Evolutionary conservation across 2,113 vertebrate genomes (phyloP).

Genomic region (Cephalopholis sonnerati): DNA sequence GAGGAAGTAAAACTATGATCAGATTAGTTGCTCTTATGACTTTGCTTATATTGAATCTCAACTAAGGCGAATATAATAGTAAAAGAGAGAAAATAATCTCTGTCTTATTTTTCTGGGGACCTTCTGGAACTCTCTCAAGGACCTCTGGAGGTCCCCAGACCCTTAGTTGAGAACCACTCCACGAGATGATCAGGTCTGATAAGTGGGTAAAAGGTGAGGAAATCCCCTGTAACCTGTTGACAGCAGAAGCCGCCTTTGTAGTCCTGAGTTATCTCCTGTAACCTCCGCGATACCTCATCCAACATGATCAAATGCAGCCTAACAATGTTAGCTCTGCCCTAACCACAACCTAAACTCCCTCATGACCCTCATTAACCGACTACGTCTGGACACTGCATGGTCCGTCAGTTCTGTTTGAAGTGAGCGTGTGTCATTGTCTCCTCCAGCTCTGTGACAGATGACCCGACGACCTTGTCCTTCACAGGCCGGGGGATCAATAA

Average conservation of each 20-base stretch:
- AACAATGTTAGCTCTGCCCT: conserved; percentile 69
- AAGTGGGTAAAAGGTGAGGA: conserved; percentile 46
- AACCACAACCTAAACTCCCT: conserved; percentile 65
- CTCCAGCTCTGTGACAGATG: conserved; percentile 68
- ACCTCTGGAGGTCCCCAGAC: too few relatives aligned
- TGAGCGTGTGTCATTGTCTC: conserved; percentile 65
- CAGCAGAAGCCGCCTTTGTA: conserved; percentile 58
- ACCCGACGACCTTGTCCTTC: conserved; percentile 78
- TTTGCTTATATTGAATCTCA: too few relatives aligned
- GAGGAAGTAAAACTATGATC: too few relatives aligned
- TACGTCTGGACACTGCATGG: conserved; percentile 53
- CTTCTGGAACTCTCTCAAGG: too few relatives aligned
- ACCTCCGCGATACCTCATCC: conserved; percentile 50
- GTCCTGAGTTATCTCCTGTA: conserved; percentile 55
- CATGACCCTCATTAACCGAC: conserved; percentile 70
- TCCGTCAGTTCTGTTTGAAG: conserved; percentile 74
- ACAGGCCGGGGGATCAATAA: conserved; percentile 74
- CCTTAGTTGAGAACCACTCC: not conserved
- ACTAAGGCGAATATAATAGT: too few relatives aligned
- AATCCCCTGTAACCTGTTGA: conserved; percentile 51
- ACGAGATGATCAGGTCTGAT: conserved; percentile 6
- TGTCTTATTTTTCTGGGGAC: too few relatives aligned
- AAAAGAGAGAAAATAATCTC: too few relatives aligned
- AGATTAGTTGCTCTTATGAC: too few relatives aligned
- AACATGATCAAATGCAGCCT: conserved; percentile 68